Percentiles rank a stretch among this genome's conserved stretches.
Conservation (phyloP, 2,797 vertebrate genomes). For the Alca torda region DNA sequence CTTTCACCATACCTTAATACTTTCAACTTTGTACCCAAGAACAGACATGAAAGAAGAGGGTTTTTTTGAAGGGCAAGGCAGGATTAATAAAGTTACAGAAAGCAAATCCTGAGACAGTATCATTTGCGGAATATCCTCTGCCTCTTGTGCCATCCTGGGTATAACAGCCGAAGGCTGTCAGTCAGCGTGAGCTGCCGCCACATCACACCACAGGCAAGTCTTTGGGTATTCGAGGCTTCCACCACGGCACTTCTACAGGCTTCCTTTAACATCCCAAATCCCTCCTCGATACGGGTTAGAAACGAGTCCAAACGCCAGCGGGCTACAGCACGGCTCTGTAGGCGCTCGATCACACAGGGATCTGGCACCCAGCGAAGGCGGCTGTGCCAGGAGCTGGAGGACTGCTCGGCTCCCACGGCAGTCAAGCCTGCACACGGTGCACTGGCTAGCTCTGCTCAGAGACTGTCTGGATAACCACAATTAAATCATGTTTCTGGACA, state of each 20-base stretch:
- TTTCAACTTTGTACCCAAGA: slow-evolving; percentile 1
- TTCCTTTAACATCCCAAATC: not conserved
- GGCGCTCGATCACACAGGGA: not conserved
- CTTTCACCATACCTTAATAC: slow-evolving; percentile 20
- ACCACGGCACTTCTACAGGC: not conserved
- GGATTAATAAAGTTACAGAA: slow-evolving; percentile 19
- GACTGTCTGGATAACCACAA: not conserved
- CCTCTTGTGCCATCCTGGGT: not conserved
- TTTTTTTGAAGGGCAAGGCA: not conserved
- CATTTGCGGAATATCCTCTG: not conserved
- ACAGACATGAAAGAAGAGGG: slow-evolving; percentile 34
- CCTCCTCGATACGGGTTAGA: not conserved
- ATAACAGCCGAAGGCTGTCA: not conserved
- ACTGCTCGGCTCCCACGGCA: slow-evolving; percentile 20
- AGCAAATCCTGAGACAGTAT: not conserved
- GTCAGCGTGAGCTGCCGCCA: not conserved
- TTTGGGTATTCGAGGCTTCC: not conserved
- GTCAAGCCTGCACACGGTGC: not conserved
- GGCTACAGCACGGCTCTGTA: not conserved
- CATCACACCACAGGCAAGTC: not conserved
- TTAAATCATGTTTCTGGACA: not conserved
- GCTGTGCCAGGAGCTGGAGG: slow-evolving; percentile 27
- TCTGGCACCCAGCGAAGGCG: not conserved
- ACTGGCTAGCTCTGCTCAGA: not conserved
- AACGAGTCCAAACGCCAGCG: not conserved